Evolutionary conservation across 2,113 vertebrate species (phyloP).

Genomic region (Cyphomyrus discorhynchus): DNA sequence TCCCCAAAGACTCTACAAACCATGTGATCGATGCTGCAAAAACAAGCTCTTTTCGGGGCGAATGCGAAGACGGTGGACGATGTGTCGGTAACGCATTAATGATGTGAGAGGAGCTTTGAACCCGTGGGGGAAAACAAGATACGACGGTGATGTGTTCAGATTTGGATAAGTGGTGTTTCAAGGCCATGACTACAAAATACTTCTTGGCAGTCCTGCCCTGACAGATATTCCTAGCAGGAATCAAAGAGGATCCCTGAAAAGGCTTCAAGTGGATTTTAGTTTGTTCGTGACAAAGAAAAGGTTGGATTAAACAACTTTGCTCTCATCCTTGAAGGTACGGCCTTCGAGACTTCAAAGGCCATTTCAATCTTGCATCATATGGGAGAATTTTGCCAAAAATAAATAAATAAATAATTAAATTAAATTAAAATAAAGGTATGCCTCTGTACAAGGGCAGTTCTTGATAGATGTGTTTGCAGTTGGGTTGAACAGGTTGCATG

Average conservation of each 20-base stretch:
- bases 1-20: neutral
- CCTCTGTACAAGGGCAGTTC: neutral
- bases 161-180: neutral
- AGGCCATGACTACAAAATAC: neutral
- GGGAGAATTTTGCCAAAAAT: neutral
- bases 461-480: neutral
- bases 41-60: neutral
- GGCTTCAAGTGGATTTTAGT: neutral
- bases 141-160: slow-evolving; percentile 20
- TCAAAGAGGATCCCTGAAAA: slow-evolving; percentile 10
- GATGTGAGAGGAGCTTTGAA: slow-evolving; percentile 5
- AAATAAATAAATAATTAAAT: neutral
- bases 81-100: slow-evolving; percentile 6
- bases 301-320: neutral
- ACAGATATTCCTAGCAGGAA: neutral
- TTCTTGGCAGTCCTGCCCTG: neutral
- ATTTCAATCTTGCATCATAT: neutral
- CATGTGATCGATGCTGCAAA: neutral
- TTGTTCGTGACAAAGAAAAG: neutral
- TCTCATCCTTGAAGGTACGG: neutral
- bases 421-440: neutral
- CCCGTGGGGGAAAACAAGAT: slow-evolving; percentile 12
- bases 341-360: neutral
- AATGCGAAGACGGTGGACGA: neutral
- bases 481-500: neutral